Evolutionary conservation across 2,113 vertebrate genomes (phyloP).

Genomic region (Theristicus caerulescens): DNA sequence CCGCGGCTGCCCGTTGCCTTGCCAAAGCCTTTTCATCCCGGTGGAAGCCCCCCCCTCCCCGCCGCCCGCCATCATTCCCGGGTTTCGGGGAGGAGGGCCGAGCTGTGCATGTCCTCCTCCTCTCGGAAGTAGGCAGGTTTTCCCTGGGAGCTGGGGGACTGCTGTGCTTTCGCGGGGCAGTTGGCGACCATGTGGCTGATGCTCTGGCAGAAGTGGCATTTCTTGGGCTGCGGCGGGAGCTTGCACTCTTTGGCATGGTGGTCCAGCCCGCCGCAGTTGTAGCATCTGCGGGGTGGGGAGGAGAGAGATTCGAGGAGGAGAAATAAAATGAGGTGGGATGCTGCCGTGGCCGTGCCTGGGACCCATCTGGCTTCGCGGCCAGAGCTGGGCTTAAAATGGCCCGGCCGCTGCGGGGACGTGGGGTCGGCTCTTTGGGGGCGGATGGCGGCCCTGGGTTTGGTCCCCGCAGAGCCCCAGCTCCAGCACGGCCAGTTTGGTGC

Average conservation of each 20-base stretch:
- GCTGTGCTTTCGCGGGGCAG: constrained; percentile 88
- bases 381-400: neutral
- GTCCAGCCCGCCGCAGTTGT: constrained; percentile 98
- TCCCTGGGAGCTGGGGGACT: constrained; percentile 89
- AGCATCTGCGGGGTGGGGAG: constrained; percentile 80
- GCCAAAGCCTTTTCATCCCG: constrained; percentile 55
- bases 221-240: constrained; percentile 98
- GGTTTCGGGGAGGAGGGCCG: constrained; percentile 73
- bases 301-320: neutral
- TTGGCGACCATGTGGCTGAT: constrained; percentile 96
- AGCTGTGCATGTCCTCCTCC: constrained; percentile 82
- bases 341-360: accelerated
- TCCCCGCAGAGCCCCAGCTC: neutral
- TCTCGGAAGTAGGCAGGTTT: constrained; percentile 81
- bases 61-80: constrained; percentile 75
- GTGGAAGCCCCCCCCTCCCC: constrained; percentile 18
- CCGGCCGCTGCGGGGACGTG: accelerated
- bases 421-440: accelerated
- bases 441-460: neutral
- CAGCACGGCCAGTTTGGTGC: neutral
- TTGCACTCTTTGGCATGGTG: constrained; percentile 99
- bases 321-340: neutral
- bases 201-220: constrained; percentile 98
- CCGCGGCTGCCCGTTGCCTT: constrained; percentile 54
- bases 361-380: neutral